Base-by-base conservation (phyloP, 2,113 vertebrate genomes). In the Aramus guarauna region DNA sequence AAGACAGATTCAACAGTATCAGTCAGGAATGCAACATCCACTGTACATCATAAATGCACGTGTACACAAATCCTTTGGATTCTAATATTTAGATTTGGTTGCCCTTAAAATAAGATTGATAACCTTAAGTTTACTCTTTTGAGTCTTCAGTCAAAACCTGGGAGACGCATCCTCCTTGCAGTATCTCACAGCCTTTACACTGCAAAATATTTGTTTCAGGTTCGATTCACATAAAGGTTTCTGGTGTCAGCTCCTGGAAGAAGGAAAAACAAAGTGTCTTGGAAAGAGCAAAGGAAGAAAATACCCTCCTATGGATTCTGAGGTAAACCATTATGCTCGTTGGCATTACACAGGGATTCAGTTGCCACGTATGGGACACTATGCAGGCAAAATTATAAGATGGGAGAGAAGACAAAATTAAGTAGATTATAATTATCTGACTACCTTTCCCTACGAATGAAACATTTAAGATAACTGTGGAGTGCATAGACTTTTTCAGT, bases 151-250 rank as follows among this genome's bases (percentile, higher is more conserved):
- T 26, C 68, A 75, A 20, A 84, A 47, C 43, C 21, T 47, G 11
- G 16, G 48, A 72, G 43, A n/a, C 47, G 58, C 18, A 30, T 72
- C 45, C 27, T 92, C 18, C 39, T 64, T 79, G 22, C 30, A 41
- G 32, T 58, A 69, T 50, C n/a, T 89, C 12, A 17, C 45, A n/a
- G 45, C 29, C 50, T 90, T 88, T 72, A 72, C 30, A 20, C 24
- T 3, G 0, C 59, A 41, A 63, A 71, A 20, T 85, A 19, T 68
- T 63, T 90, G 53, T 97, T 97, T 94, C 97, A 99, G 99, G 92
- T 99, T 99, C 9, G 99, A 99, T 97, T 99, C 99, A 81, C 99
- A 99, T 97, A 99, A 99, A 98, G 99, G 99, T 43, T 99, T 99
- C 95, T 99, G 99, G 99, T 99, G 99, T 97, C 99, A 99, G 95